phyloP scores from a whole-genome alignment of 2,797 vertebrate genomes.

The Botia kubotai region DNA sequence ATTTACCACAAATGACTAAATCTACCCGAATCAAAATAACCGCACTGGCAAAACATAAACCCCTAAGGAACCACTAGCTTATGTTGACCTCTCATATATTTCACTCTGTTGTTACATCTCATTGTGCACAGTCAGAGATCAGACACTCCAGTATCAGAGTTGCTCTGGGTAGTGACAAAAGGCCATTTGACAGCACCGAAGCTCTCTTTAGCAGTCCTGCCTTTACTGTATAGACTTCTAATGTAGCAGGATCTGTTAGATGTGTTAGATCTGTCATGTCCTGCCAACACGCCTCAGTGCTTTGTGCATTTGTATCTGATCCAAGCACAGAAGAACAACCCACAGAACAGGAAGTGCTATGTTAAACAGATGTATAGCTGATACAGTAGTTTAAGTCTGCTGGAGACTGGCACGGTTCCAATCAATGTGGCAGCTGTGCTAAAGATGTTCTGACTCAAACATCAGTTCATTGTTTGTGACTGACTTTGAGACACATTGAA shows the following conservation, averaged over 20 bases:
- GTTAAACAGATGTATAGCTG: conserved; percentile 43
- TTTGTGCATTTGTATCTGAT: conserved; percentile 2
- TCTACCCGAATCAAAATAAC: conserved; percentile 24
- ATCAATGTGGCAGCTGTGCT: too few relatives aligned
- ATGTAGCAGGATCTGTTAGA: conserved; percentile 30
- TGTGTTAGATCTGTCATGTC: conserved; percentile 15
- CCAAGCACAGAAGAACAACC: conserved; percentile 28
- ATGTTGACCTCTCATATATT: conserved; percentile 1
- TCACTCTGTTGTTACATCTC: conserved; percentile 3
- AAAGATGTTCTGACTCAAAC: too few relatives aligned
- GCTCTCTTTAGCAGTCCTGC: conserved; percentile 20
- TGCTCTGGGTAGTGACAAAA: conserved; percentile 15
- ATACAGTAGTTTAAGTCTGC: conserved; percentile 2
- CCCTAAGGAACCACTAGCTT: conserved; percentile 11
- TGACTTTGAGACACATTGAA: too few relatives aligned
- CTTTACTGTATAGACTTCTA: conserved; percentile 22
- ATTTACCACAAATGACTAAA: conserved; percentile 18
- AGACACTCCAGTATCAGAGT: conserved; percentile 34
- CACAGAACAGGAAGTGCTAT: conserved; percentile 26
- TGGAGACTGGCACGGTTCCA: conserved; percentile 1
- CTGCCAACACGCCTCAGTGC: conserved; percentile 26
- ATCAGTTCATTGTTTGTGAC: too few relatives aligned
- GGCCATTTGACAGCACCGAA: conserved; percentile 43
- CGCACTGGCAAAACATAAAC: conserved; percentile 15
- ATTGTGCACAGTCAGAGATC: conserved; percentile 15